A percentile compares a stretch with the other conserved stretches of the same genome.
Conservation (phyloP, 2,113 vertebrate genomes). For the Sula dactylatra region DNA sequence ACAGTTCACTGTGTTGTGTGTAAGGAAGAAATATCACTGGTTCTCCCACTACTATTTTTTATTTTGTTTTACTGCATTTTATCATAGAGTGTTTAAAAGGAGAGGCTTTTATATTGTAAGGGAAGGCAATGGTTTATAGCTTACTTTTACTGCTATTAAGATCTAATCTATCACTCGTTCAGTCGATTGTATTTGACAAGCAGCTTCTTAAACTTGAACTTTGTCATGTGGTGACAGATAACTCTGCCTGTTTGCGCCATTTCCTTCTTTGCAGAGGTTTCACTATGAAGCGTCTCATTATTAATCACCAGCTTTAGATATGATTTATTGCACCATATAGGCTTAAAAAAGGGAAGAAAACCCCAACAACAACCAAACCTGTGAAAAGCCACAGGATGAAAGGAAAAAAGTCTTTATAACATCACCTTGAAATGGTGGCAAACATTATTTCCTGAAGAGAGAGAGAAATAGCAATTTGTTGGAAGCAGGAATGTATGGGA, state of each 20-base stretch:
- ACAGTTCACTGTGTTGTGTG: neutral
- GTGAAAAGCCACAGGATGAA: neutral
- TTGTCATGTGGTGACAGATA: conserved; percentile 78
- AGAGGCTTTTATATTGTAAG: conserved; percentile 70
- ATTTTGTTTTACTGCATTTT: conserved; percentile 53
- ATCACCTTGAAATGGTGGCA: conserved; percentile 2
- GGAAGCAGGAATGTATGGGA: neutral
- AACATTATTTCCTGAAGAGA: neutral
- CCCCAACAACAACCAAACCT: neutral
- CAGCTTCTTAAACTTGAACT: conserved; percentile 80
- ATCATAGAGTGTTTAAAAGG: conserved; percentile 34
- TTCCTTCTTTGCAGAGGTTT: conserved; percentile 70
- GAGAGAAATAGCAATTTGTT: neutral
- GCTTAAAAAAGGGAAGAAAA: neutral
- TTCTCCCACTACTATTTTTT: neutral
- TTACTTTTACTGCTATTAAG: conserved; percentile 75
- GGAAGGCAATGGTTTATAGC: conserved; percentile 72
- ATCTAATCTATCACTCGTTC: conserved; percentile 79
- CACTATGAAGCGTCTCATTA: conserved; percentile 68
- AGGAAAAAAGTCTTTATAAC: neutral
- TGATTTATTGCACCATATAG: conserved; percentile 65
- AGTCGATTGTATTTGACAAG: conserved; percentile 77
- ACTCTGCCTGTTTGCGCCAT: conserved; percentile 76
- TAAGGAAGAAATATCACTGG: neutral
- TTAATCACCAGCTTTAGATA: conserved; percentile 74